Base-by-base conservation (phyloP, 2,797 vertebrate genomes). In the Macroramphosus scolopax region DNA sequence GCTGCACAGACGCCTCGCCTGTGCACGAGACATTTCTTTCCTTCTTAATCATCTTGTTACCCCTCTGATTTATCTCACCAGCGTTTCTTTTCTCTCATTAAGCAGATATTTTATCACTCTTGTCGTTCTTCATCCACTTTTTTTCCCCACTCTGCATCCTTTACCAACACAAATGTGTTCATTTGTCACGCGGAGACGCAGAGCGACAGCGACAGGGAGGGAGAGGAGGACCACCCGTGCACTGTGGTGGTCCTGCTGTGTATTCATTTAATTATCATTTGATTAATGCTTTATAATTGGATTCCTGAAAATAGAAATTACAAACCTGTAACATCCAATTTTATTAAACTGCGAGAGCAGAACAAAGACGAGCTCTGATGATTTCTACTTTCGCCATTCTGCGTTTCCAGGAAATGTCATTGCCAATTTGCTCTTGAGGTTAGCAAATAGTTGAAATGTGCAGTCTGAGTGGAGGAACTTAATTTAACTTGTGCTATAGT, bases 221-320 rank as follows among this genome's bases (percentile, higher is more conserved):
- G n/a, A n/a, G n/a, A n/a, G n/a, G n/a, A n/a, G n/a, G n/a, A n/a
- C n/a, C n/a, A n/a, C n/a, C 20, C 20, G 6, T 22, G 20, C 6
- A 3, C 6, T 22, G 3, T 22, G 11, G 28, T 29, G 10, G 18
- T 39, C 18, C 13, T 16, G 35, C 17, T 9, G 22, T 17, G 30
- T 2, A 17, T 16, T 17, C 11, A 28, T 51, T 54, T 38, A 12
- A 40, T 56, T 49, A 45, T 9, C 29, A 13, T 26, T 53, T 47
- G 18, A 51, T 53, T 50, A 70, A 44, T 28, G 25, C 34, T 46
- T 42, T 53, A 33, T 55, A 51, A 68, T 56, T 50, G 20, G 37
- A 13, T 14, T 40, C 26, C 16, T 41, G 30, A 11, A 61, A 46
- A 49, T 16, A 13, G 51, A 51, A 63, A 61, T 46, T 47, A 40